Evolutionary conservation across 2,113 vertebrate species (phyloP).

Genomic region (Alouatta palliata): DNA sequence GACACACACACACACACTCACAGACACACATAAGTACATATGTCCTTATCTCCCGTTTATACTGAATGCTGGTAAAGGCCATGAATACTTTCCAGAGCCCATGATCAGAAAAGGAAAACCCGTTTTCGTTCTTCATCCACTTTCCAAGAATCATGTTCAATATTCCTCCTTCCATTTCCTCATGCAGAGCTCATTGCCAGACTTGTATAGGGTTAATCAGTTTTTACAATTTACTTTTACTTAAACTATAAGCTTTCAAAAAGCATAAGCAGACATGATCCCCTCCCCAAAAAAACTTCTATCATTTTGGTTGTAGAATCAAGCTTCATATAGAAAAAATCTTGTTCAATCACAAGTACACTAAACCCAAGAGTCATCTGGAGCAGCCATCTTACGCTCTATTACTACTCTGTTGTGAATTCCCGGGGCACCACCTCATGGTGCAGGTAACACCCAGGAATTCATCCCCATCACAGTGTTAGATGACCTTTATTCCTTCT

Average conservation of each 20-base stretch:
- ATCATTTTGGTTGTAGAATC: constrained; percentile 54
- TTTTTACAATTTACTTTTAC: constrained; percentile 57
- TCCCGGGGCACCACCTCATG: neutral
- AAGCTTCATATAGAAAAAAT: constrained; percentile 20
- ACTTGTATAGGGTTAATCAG: constrained; percentile 44
- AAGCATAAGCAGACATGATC: constrained; percentile 54
- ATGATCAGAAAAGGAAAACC: constrained; percentile 64
- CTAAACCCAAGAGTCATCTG: constrained; percentile 69
- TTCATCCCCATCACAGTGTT: constrained; percentile 68
- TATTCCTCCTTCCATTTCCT: constrained; percentile 57
- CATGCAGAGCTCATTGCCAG: constrained; percentile 71
- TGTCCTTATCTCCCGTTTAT: constrained; percentile 81
- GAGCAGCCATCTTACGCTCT: constrained; percentile 80
- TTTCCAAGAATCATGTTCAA: neutral
- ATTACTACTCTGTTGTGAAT: constrained; percentile 29
- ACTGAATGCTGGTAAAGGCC: constrained; percentile 85
- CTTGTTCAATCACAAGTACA: constrained; percentile 46
- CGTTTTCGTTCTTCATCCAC: neutral
- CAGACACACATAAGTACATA: constrained; percentile 78
- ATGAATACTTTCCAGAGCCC: constrained; percentile 74
- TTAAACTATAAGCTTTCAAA: constrained; percentile 62
- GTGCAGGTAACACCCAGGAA: constrained; percentile 46
- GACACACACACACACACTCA: constrained; percentile 80
- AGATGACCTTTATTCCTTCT: constrained; percentile 63
- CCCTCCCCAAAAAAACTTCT: neutral